Evolutionary conservation across 2,888 invertebrate genomes (phyloP), one percentile per base, ranked within the genome.

Genomic region (Chouioia cunea): DNA sequence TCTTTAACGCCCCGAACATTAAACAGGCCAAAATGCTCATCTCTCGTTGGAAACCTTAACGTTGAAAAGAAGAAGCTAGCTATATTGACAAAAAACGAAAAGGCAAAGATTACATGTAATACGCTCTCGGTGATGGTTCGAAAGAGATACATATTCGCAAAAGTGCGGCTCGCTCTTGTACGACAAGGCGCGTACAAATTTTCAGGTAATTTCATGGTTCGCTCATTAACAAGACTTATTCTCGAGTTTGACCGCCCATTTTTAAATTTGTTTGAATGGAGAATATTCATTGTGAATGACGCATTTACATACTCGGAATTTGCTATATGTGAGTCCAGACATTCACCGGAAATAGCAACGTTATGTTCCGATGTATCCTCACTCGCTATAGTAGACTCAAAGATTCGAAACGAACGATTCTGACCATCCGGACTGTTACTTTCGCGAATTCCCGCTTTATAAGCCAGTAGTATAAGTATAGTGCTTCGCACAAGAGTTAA

Each of bases 381-480:
- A 58, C 62, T 74, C 75, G 58, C 27, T 6, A 36, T 6, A 74
- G n/a, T 36, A 53, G 47, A 36, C 36, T 10, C 6, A 36, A 36
- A 12, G 36, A 36, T 36, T 62, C 52, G 56, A 48, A 52, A 64
- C 72, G 78, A 78, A 78, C 79, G 77, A 80, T 81, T 79, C 77
- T 77, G 77, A 78, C 77, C n/a, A 8, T 12, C 22, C 15, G 77
- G 76, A 78, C 73, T 74, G 46, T 72, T 76, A 77, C 76, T 76
- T 76, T 76, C 78, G 74, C 78, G 81, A 79, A 83, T 83, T 82
- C 84, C 83, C 82, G 81, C 81, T 82, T 84, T 82, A 82, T 80
- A 83, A 84, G 82, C 81, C 80, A 77, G 77, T 77, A 78, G 78
- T 77, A 77, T 63, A 71, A 66, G 56, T 22, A 4, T 20, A 23